Percentiles rank a stretch among this genome's conserved stretches.
These are phyloP conservation scores for Scolopax mira DNA, from an alignment of 2,113 vertebrate genomes.

Conservation along the genomic window DNA sequence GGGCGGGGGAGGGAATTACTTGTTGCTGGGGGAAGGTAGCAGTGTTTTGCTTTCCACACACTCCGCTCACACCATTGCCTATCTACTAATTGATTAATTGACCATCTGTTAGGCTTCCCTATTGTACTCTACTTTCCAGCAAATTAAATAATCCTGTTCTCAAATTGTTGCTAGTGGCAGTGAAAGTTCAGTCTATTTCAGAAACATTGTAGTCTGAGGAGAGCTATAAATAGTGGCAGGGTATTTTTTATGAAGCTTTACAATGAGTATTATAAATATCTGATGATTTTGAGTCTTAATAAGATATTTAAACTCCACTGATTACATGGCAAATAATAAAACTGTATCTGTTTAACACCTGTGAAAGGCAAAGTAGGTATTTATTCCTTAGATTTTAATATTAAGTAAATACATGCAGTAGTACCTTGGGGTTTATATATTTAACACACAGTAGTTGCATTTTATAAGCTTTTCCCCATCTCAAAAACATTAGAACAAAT, in stretches of 20 bases:
- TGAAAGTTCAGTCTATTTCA: not conserved
- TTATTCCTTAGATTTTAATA: slow-evolving; percentile 23
- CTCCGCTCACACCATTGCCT: not conserved
- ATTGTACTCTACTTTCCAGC: not conserved
- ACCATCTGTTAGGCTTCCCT: not conserved
- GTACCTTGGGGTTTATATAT: not conserved
- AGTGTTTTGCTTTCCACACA: not conserved
- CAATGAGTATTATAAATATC: slow-evolving; percentile 54
- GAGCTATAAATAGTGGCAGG: slow-evolving; percentile 10
- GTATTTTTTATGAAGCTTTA: slow-evolving; percentile 22
- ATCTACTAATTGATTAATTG: slow-evolving; percentile 3
- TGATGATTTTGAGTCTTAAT: slow-evolving; percentile 59
- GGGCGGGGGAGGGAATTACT: not conserved
- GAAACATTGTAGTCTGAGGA: not conserved
- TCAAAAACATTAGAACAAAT: not conserved
- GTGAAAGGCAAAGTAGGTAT: slow-evolving; percentile 27
- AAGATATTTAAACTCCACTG: slow-evolving; percentile 52
- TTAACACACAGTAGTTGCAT: slow-evolving; percentile 13
- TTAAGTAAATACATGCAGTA: slow-evolving; percentile 31
- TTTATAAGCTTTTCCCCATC: not conserved
- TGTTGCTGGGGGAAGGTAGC: not conserved
- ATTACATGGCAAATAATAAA: slow-evolving; percentile 52
- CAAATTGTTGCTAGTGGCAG: not conserved
- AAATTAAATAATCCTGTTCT: slow-evolving; percentile 34
- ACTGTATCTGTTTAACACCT: slow-evolving; percentile 34